Evolutionary conservation across 1,140 invertebrate species (phyloP), one percentile per base, ranked within the genome.

Genomic region (Drosophila orena): DNA sequence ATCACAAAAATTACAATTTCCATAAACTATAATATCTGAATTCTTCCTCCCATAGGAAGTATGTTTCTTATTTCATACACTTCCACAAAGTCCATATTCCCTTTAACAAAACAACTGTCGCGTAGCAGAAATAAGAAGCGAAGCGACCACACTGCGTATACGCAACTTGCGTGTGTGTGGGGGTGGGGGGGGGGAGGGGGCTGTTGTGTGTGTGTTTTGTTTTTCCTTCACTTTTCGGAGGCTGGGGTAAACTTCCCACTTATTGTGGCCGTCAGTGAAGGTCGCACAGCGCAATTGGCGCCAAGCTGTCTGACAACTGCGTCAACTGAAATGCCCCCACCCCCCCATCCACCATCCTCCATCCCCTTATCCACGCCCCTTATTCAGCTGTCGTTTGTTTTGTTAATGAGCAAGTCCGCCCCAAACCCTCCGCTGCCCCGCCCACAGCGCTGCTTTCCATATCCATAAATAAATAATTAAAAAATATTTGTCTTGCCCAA

Each of bases 381-480:
- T 14, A 15, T 66, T 64, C 70, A 49, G 27, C 27, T 52, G 30
- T 50, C 56, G 57, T 69, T 69, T 55, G 73, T 77, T 59, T 69
- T 69, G 49, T 77, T 77, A 77, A 77, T 77, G 73, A 77, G 73
- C 72, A 35, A 15, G 38, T 50, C 43, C 27, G 11, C 14, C 15
- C 15, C 49, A 5, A 8, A 11, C 7, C 53, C 17, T n/a, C 12
- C 4, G 44, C n/a, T 20, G 20, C 44, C 44, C 44, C 20, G 22
- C 44, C 44, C n/a, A 10, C 47, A 30, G n/a, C 47, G 22, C 17
- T 24, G n/a, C 38, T 34, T 10, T n/a, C 59, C 42, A 58, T 59
- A 68, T 77, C 55, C 52, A 76, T 77, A 77, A 59, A 77, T 76
- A 76, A 57, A 76, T 68, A 68, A 76, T 74, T 73, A 73, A 73